Evolutionary conservation across 2,797 vertebrate species (phyloP), one percentile per base, ranked within the genome.

Genomic region (Crocodylus rhombifer): DNA sequence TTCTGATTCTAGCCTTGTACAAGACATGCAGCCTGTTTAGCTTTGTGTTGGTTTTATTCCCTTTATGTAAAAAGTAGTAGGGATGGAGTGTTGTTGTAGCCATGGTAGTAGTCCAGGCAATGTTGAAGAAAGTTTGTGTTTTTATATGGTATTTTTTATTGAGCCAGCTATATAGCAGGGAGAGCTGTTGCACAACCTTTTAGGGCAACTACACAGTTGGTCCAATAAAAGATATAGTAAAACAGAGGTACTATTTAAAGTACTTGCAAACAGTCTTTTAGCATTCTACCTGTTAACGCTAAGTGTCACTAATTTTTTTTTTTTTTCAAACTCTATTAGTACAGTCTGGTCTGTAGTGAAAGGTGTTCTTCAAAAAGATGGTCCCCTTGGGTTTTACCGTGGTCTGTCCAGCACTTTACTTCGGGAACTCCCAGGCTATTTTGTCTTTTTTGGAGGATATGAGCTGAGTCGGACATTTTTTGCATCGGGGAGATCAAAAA

Each of bases 391-490:
- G 69, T 99, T 99, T 97, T 99, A 99, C 97, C 99, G 98, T 77
- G 99, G 99, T 57, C 97, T 99, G 85, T 99, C 98, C 71, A 98
- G 99, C 94, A 99, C 99, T 80, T 98, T 99, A 67, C 98, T 99
- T 94, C 97, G 99, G 93, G 99, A 99, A 96, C 98, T 99, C 33
- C 99, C 99, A 0, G 99, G 99, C 15, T 99, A 99, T 96, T 99
- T 99, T 97, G 99, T 99, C 97, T 99, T 99, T 97, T 99, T 99
- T 1, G 99, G 99, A 4, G 99, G 98, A 62, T 99, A 99, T 56
- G 99, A 99, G 95, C 96, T 99, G 89, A 98, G 98, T 94, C 98
- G 99, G 84, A 98, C 98, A 0, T 91, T 98, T 93, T 99, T 99
- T 64, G 98, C 99, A 8, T 98, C 98, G n/a, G 98, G 98, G 80